Evolutionary conservation across 2,113 vertebrate genomes (phyloP), one percentile per base, ranked within the genome.

Genomic region (Lutjanus erythropterus): DNA sequence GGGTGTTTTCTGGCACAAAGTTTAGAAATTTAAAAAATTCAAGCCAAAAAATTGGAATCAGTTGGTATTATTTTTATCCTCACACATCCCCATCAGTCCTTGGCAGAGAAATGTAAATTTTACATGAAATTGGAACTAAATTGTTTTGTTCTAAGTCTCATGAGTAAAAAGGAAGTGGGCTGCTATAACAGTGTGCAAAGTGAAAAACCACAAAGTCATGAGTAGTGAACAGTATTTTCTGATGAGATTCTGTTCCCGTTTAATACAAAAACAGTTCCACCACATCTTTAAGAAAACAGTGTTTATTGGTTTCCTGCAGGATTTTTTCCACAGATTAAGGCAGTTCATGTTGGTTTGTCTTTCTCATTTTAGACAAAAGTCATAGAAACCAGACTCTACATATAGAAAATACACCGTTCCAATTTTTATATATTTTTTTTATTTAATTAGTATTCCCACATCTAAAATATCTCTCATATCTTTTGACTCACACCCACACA

Each of bases 141-240:
- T 70, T 61, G 70, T 53, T 49, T 90, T 12, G 25, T 60, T 33
- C 6, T 16, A 68, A 69, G 58, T 55, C 75, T 73, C 65, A 33
- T 0, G 15, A 62, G 71, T 80, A 18, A 66, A 71, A 85, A 88
- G 92, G 89, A 91, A 92, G 90, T 87, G 77, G 76, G 73, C 73
- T 88, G 78, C 46, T 67, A 72, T 21, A 79, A 31, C 62, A 35
- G 62, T 56, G 35, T 25, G 71, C 68, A 85, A 19, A 66, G 42
- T 56, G 33, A 81, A 80, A 85, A 80, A 84, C 25, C 35, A 84
- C 35, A 0, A 53, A 18, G 44, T 69, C n/a, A 44, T 11, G 41
- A 75, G 55, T 0, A 69, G 41, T 78, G 55, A 52, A 47, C 70
- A 41, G 23, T 5, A 15, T 9, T 31, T 25, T 58, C 4, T 31